Conservation (phyloP, 1,140 invertebrate species). For the Aphelenchoides fujianensis region DNA sequence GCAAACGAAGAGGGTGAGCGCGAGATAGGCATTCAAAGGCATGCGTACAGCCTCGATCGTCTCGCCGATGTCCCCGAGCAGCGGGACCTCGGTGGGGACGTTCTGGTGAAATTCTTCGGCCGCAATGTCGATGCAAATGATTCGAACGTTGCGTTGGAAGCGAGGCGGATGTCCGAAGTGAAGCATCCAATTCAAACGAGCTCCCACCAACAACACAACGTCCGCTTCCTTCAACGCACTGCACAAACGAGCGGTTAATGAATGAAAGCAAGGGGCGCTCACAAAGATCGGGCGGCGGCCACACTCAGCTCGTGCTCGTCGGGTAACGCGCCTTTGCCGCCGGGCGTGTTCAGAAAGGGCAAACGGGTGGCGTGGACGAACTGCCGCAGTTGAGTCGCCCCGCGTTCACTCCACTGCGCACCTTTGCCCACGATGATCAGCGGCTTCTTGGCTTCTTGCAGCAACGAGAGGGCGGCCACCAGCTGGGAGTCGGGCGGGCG, state of each 20-base stretch:
- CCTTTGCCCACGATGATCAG: constrained; percentile 90
- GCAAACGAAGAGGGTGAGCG: background rate
- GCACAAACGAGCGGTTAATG: constrained; percentile 17
- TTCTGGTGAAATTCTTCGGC: constrained; percentile 90
- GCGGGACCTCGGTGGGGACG: constrained; percentile 71
- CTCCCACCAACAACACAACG: constrained; percentile 81
- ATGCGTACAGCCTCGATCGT: constrained; percentile 66
- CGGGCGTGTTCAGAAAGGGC: constrained; percentile 87
- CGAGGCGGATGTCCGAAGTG: constrained; percentile 88
- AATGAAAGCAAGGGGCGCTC: constrained; percentile 24
- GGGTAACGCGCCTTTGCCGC: constrained; percentile 89
- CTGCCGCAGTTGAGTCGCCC: constrained; percentile 39
- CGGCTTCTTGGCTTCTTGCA: constrained; percentile 74
- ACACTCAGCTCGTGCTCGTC: constrained; percentile 77
- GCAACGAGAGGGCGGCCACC: constrained; percentile 70
- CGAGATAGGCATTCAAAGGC: constrained; percentile 2
- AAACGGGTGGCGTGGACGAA: constrained; percentile 73
- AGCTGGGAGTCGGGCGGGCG: constrained; percentile 72
- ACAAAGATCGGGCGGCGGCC: constrained; percentile 76
- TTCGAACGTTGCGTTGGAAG: constrained; percentile 76
- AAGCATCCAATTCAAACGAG: constrained; percentile 91
- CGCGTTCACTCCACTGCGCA: constrained; percentile 50
- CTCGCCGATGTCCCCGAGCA: constrained; percentile 75
- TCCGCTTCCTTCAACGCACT: constrained; percentile 80
- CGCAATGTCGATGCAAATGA: constrained; percentile 85